A percentile compares a stretch with the other conserved stretches of the same genome.
These are phyloP conservation scores for Argyrosomus regius DNA, from an alignment of 2,797 vertebrate species.

Conservation along the genomic window DNA sequence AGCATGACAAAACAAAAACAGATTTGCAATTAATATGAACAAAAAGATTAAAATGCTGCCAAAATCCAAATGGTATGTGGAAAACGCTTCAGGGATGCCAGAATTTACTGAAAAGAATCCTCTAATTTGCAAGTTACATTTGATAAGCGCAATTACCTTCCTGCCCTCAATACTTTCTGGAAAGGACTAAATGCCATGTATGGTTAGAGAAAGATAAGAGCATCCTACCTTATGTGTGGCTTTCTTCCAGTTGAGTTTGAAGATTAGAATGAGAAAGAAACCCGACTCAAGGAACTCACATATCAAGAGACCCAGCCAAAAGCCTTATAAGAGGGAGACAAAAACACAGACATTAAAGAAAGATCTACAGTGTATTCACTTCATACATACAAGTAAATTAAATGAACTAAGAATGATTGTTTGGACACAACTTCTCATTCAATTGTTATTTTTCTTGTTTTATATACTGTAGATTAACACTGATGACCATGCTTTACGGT, in stretches of 20 bases:
- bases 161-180: neutral
- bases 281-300: constrained; percentile 79
- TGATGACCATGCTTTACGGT: no score
- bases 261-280: constrained; percentile 86
- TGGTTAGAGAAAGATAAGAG: neutral
- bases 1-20: neutral
- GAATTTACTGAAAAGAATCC: neutral
- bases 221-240: constrained; percentile 88
- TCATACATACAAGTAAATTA: neutral
- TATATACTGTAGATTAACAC: no score
- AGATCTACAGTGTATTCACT: neutral
- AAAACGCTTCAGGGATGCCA: neutral
- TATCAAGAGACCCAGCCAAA: constrained; percentile 93
- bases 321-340: constrained; percentile 80
- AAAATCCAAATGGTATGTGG: neutral
- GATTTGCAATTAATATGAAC: neutral
- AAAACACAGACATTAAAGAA: neutral
- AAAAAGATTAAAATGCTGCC: neutral
- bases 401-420: neutral
- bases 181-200: neutral
- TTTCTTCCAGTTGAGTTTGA: constrained; percentile 90
- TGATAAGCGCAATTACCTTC: neutral
- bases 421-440: no score
- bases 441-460: no score
- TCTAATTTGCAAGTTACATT: no score